Conservation (phyloP, 2,888 invertebrate species). For the Eulithis prunata region DNA sequence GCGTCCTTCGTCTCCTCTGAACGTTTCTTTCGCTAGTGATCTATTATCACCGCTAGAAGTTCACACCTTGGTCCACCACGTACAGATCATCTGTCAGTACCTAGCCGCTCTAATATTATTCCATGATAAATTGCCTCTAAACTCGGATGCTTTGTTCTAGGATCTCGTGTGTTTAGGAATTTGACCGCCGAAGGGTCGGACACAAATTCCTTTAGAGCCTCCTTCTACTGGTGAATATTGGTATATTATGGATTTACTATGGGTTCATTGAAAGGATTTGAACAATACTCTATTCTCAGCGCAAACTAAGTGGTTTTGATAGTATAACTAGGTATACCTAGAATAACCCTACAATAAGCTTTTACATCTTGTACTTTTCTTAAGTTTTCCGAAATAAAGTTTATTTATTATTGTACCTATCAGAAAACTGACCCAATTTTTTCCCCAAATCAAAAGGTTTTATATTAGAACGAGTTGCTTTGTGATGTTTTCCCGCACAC, state of each 20-base stretch:
- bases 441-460: no score
- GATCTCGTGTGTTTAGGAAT: conserved; percentile 40
- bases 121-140: conserved; percentile 48
- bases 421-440: no score
- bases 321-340: no score
- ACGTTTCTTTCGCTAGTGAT: not conserved
- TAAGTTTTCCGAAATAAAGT: no score
- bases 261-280: conserved; percentile 11
- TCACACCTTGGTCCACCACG: not conserved
- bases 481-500: no score
- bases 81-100: conserved; percentile 18
- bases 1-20: no score
- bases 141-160: conserved; percentile 42
- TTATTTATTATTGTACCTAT: no score
- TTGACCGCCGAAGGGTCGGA: conserved; percentile 42
- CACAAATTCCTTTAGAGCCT: conserved; percentile 26
- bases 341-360: no score
- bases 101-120: conserved; percentile 47
- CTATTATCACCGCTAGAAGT: not conserved
- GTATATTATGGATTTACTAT: conserved; percentile 8
- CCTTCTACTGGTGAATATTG: conserved; percentile 24
- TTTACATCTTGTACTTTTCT: no score
- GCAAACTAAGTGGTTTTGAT: not conserved
- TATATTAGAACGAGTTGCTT: no score
- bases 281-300: not conserved